Percentiles rank a stretch among this genome's conserved stretches.
Evolutionary conservation across 2,888 invertebrate species (phyloP).

Genomic region (Leptopilina syphax): DNA sequence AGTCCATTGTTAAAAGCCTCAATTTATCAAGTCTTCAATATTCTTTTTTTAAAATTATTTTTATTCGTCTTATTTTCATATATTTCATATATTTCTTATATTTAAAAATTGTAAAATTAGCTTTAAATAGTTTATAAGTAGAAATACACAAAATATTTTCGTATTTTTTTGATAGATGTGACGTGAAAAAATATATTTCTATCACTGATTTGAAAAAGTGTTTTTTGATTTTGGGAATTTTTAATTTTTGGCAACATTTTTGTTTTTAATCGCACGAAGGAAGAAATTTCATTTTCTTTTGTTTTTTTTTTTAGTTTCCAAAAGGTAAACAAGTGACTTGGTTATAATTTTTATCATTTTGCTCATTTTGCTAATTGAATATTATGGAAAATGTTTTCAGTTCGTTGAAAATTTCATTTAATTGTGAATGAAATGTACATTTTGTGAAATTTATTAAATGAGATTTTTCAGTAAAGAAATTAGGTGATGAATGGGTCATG

Average conservation of each 20-base stretch:
- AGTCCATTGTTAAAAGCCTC: slow-evolving; percentile 8
- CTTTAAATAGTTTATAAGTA: slow-evolving; percentile 6
- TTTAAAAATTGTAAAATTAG: background rate
- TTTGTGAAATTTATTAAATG: background rate
- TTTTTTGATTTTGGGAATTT: too few relatives aligned
- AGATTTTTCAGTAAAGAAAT: slow-evolving; percentile 33
- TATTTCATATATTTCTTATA: background rate
- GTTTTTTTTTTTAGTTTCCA: background rate
- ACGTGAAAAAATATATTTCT: slow-evolving; percentile 24
- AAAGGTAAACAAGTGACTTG: background rate
- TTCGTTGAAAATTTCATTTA: too few relatives aligned
- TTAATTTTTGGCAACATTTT: too few relatives aligned
- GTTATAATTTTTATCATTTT: slow-evolving; percentile 6
- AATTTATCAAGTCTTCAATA: background rate
- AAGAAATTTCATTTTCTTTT: slow-evolving; percentile 5
- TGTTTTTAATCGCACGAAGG: too few relatives aligned
- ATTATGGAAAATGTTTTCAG: background rate
- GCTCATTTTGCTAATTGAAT: background rate
- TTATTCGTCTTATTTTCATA: slow-evolving; percentile 1
- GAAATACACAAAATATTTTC: slow-evolving; percentile 16
- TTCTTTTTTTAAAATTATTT: background rate
- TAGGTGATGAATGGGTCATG: slow-evolving; percentile 40
- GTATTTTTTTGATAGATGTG: slow-evolving; percentile 20
- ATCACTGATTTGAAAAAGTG: background rate
- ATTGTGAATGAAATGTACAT: slow-evolving; percentile 20